Base-by-base conservation (phyloP, 1,140 invertebrate species). In the Archegozetes longisetosus region DNA sequence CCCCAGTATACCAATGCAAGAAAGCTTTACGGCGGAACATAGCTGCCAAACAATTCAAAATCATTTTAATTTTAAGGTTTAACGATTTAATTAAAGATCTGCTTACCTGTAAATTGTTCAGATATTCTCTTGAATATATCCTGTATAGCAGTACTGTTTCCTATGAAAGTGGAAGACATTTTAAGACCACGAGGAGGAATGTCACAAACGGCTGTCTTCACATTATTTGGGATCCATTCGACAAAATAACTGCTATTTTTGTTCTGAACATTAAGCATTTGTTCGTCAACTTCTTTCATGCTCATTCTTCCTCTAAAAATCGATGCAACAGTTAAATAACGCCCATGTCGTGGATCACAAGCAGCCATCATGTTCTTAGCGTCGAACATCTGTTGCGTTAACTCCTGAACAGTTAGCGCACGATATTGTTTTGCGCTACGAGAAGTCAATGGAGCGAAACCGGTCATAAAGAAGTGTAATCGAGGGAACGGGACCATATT, bases 401-500 rank as follows among this genome's bases (percentile, higher is more conserved):
- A 72, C 71, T 92, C 88, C 20, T 88, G 84, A 0, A 95, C 91
- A 13, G 88, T 85, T 1, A 88, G 73, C 27, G 76, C 71, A 52
- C 75, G 69, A 73, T 92, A 92, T 60, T 87, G 84, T 68, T 88
- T 85, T 63, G 80, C 82, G 17, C 86, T 83, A 64, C 88, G 79
- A 40, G 88, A 87, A 13, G 90, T 93, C 0, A 96, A 40, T 13
- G 92, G 79, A 28, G 82, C 82, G 67, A 83, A 83, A 23, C 84
- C 84, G 0, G 84, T 83, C 66, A 78, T 84, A 66, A 86, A 85
- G 74, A 86, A 86, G 66, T 86, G 84, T 0, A 96, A 79, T 69
- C 91, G 82, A 25, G 92, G 92, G 69, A 79, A 96, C 53, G 91
- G 92, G 40, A 96, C 91, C 91, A 96, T 95, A 74, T 96, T 95